Percentiles rank a stretch among this genome's conserved stretches.
phyloP scores from a whole-genome alignment of 2,888 invertebrate species.

The Leucophora obtusa region DNA sequence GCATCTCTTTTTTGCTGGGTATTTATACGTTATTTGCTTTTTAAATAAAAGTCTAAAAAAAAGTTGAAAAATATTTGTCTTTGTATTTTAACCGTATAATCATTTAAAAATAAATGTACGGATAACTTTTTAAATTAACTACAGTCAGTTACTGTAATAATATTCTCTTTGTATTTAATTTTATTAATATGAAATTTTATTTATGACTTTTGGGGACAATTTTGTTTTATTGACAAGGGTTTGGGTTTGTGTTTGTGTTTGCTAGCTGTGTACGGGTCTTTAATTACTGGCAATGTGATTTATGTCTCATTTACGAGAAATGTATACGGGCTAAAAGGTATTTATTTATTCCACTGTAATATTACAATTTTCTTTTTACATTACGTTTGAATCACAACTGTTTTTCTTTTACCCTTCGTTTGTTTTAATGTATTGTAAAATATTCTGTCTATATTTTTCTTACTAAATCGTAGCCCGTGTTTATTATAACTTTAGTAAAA shows the following conservation, averaged over 20 bases:
- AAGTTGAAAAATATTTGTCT: too few relatives aligned
- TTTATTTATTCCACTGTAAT: neutral
- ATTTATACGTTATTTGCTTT: too few relatives aligned
- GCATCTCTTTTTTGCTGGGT: too few relatives aligned
- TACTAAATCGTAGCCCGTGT: too few relatives aligned
- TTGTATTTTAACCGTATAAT: too few relatives aligned
- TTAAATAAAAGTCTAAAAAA: too few relatives aligned
- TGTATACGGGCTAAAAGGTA: neutral
- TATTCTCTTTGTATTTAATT: too few relatives aligned
- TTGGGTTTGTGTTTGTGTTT: conserved; percentile 5
- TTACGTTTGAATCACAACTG: neutral
- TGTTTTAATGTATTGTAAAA: neutral
- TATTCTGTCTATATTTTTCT: neutral
- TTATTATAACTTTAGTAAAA: too few relatives aligned
- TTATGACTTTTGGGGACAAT: conserved; percentile 37
- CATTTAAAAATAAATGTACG: too few relatives aligned
- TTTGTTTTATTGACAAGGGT: conserved; percentile 32
- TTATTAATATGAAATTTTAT: conserved; percentile 9
- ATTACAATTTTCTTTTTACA: neutral
- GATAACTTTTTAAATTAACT: too few relatives aligned
- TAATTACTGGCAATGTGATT: conserved; percentile 20
- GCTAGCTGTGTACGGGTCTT: too few relatives aligned
- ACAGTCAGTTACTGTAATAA: too few relatives aligned
- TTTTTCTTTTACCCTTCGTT: neutral
- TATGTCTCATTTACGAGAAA: conserved; percentile 1